Evolutionary conservation across 2,888 invertebrate species (phyloP), one percentile per base, ranked within the genome.

Genomic region (Pammene aurita): DNA sequence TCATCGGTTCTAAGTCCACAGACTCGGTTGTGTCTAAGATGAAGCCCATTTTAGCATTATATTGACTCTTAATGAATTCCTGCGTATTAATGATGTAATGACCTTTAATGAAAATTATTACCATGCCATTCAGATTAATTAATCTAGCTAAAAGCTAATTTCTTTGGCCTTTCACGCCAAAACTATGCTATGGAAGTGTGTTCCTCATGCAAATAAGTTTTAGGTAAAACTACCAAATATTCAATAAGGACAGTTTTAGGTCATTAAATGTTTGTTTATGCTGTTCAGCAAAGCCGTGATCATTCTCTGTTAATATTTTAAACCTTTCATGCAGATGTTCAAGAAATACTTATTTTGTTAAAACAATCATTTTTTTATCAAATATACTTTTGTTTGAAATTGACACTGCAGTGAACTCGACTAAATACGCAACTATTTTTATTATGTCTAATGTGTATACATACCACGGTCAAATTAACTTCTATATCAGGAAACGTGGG

Each of bases 1-100:
- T 74, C 74, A 80, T 74, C 71, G 75, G 71, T 16, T 62, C 62
- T 73, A 74, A 71, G 75, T 82, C 81, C 77, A 78, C 76, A 66
- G 84, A 75, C 64, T 76, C 77, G 78, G 85, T 81, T 74, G 77
- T 86, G 84, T 84, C 79, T 77, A 89, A 75, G 79, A 81, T 78
- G 77, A 88, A 89, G 81, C 92, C 92, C 77, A 91, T 75, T 89
- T 90, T 92, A 75, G 90, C 87, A 83, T 83, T 85, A 83, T 85
- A 90, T 70, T 62, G 73, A 79, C 74, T 80, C 81, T 77, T 80
- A 80, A 77, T 84, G 82, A 80, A 80, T 71, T 85, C 91, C 91
- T 92, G 90, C 80, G 87, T 85, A 84, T 88, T 84, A 85, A 88
- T 82, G 88, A 87, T 77, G 80, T 77, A 82, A 78, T 82, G 83